Evolutionary conservation across 1,140 invertebrate species (phyloP).

Genomic region (Acromyrmex echinatior): DNA sequence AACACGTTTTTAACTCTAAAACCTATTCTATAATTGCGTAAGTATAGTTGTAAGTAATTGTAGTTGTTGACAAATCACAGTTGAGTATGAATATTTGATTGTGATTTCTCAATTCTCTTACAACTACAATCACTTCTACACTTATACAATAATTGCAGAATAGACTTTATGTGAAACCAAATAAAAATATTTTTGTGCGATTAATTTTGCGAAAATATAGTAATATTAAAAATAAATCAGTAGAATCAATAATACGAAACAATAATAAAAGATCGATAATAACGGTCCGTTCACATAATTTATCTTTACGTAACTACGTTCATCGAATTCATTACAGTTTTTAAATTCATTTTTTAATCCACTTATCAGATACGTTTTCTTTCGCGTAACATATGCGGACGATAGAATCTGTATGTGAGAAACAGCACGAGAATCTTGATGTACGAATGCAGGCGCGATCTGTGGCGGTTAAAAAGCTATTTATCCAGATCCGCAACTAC

Average conservation of each 20-base stretch:
- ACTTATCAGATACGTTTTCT: background rate
- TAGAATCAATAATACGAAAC: background rate
- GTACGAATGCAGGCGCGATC: background rate
- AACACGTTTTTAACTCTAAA: background rate
- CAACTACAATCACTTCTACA: too few relatives aligned
- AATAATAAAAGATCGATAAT: background rate
- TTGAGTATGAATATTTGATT: too few relatives aligned
- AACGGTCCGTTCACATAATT: background rate
- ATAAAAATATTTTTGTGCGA: background rate
- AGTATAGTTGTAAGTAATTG: too few relatives aligned
- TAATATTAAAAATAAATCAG: background rate
- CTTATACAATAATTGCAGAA: too few relatives aligned
- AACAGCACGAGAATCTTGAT: background rate
- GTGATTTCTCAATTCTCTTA: too few relatives aligned
- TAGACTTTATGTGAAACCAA: too few relatives aligned
- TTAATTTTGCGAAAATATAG: background rate
- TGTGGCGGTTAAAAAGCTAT: background rate
- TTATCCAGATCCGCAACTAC: conserved; percentile 4
- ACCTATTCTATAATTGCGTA: too few relatives aligned
- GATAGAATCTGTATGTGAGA: background rate
- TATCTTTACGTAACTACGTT: background rate
- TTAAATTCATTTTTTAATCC: background rate
- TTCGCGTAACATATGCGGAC: background rate
- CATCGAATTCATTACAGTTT: background rate
- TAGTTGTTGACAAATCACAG: too few relatives aligned